These are phyloP conservation scores for Acrobasis consociella DNA, from an alignment of 2,888 invertebrate genomes.

Conservation along the genomic window DNA sequence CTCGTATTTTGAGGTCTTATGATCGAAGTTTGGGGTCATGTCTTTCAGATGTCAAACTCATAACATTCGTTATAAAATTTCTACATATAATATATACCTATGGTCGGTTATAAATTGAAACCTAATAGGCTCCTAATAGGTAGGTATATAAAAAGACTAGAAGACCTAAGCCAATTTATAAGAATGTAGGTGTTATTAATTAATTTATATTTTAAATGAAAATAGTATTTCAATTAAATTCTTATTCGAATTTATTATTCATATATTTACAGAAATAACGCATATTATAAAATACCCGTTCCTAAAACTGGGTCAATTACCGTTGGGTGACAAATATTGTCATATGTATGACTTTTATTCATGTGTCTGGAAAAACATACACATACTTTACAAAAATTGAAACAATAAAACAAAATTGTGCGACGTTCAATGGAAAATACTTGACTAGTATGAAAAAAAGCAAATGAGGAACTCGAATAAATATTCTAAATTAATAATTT, in stretches of 20 bases:
- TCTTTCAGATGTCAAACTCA: neutral
- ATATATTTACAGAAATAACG: neutral
- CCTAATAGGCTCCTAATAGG: too few relatives aligned
- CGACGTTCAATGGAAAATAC: neutral
- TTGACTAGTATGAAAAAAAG: neutral
- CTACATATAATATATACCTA: too few relatives aligned
- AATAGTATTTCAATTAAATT: neutral
- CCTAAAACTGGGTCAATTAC: slow-evolving; percentile 5
- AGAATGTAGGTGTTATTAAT: neutral
- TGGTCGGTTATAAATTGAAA: too few relatives aligned
- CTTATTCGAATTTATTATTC: slow-evolving; percentile 8
- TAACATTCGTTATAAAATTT: neutral
- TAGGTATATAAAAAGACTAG: too few relatives aligned
- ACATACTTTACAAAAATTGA: neutral
- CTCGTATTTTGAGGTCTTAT: neutral
- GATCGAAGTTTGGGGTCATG: neutral
- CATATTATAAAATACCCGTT: neutral
- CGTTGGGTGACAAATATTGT: neutral
- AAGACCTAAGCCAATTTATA: neutral
- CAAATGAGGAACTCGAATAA: neutral
- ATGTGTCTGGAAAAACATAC: neutral
- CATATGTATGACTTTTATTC: neutral
- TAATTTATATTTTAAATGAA: neutral
- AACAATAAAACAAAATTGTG: neutral
- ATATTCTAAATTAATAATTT: neutral